phyloP scores from a whole-genome alignment of 2,888 invertebrate species.

The Nebria brevicollis region DNA sequence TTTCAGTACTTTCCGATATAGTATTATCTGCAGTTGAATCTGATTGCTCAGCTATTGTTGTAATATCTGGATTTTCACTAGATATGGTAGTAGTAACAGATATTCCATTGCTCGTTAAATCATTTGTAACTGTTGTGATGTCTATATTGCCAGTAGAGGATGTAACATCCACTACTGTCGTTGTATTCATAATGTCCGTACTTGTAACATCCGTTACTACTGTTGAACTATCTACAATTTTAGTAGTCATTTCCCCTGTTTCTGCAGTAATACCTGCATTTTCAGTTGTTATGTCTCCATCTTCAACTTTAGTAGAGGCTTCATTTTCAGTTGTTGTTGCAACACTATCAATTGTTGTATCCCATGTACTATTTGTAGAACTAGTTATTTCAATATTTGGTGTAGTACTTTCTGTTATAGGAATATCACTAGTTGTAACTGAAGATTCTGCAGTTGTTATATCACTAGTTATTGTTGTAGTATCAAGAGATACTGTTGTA shows the following conservation, averaged over 20 bases:
- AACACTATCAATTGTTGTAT: neutral
- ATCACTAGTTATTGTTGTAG: neutral
- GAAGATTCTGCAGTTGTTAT: neutral
- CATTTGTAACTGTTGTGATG: neutral
- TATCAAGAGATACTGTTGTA: neutral
- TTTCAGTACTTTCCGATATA: neutral
- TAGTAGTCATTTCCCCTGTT: neutral
- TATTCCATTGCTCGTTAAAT: neutral
- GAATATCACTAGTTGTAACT: neutral
- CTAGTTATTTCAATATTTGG: neutral
- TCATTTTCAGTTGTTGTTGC: constrained; percentile 2
- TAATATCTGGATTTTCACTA: neutral
- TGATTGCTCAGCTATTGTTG: neutral
- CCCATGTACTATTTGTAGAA: neutral
- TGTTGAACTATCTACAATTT: too few species aligned
- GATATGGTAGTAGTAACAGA: neutral
- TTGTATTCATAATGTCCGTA: neutral
- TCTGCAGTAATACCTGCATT: neutral
- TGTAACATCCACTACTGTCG: neutral
- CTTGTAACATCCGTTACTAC: neutral
- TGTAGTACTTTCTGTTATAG: neutral
- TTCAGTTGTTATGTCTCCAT: neutral
- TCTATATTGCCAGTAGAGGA: neutral
- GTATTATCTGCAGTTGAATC: neutral
- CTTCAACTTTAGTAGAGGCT: neutral